Evolutionary conservation across 2,888 invertebrate genomes (phyloP).

Genomic region (Melinaea marsaeus): DNA sequence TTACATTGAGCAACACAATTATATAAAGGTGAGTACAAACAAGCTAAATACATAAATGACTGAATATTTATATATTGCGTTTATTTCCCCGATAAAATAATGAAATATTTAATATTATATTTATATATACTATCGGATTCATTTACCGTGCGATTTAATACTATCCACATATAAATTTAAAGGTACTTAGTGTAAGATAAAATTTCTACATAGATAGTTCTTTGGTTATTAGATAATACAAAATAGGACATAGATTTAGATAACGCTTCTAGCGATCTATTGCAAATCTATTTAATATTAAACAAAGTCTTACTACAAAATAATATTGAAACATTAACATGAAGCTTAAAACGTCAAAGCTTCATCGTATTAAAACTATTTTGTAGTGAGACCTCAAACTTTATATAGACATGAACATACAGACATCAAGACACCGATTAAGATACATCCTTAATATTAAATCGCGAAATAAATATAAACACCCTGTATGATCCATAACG

Average conservation of each 20-base stretch:
- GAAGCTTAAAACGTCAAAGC: no score
- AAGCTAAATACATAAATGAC: no score
- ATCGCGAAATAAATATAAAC: slow-evolving; percentile 38
- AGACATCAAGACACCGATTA: slow-evolving; percentile 26
- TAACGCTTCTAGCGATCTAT: slow-evolving; percentile 33
- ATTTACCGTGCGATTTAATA: slow-evolving; percentile 2
- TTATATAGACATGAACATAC: slow-evolving; percentile 26
- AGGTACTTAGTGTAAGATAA: slow-evolving; percentile 7
- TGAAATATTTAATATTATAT: neutral
- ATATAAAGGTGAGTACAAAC: no score
- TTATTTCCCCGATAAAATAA: slow-evolving; percentile 1
- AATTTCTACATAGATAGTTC: slow-evolving; percentile 7
- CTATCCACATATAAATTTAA: slow-evolving; percentile 2
- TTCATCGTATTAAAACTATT: neutral
- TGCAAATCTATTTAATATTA: slow-evolving; percentile 21
- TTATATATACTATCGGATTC: neutral
- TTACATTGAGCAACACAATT: no score
- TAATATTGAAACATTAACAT: no score
- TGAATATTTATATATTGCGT: neutral
- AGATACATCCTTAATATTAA: slow-evolving; percentile 30
- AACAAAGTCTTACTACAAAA: slow-evolving; percentile 12
- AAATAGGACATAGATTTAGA: slow-evolving; percentile 14
- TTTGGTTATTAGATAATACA: slow-evolving; percentile 14
- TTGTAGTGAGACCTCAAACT: neutral
- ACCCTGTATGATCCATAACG: slow-evolving; percentile 75